phyloP scores from a whole-genome alignment of 2,113 vertebrate genomes.

The Triplophysa siluroides region DNA sequence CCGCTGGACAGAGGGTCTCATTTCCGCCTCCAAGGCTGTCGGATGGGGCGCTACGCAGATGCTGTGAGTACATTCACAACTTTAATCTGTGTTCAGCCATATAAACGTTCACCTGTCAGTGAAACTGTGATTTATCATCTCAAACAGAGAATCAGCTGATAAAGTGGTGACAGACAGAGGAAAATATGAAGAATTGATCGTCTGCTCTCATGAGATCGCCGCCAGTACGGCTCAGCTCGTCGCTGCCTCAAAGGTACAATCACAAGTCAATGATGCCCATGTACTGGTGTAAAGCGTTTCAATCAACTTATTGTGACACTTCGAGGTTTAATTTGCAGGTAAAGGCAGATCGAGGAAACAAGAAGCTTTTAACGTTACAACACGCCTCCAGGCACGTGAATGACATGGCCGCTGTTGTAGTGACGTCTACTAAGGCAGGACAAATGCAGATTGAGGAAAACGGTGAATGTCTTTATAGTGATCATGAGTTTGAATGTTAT shows the following conservation, averaged over 20 bases:
- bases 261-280: background rate
- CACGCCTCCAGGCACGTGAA: slow-evolving; percentile 89
- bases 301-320: background rate
- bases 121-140: slow-evolving; percentile 22
- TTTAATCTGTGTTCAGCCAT: background rate
- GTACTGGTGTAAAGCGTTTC: no score
- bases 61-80: slow-evolving; percentile 79
- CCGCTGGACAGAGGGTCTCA: slow-evolving; percentile 94
- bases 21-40: slow-evolving; percentile 95
- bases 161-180: slow-evolving; percentile 85
- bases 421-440: slow-evolving; percentile 89
- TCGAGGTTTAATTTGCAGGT: slow-evolving; percentile 74
- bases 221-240: slow-evolving; percentile 96
- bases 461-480: slow-evolving; percentile 66
- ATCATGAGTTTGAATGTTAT: background rate
- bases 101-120: background rate
- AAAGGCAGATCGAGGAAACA: slow-evolving; percentile 89
- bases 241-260: slow-evolving; percentile 90
- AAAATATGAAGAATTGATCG: slow-evolving; percentile 94
- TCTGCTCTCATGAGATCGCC: slow-evolving; percentile 91
- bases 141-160: slow-evolving; percentile 87
- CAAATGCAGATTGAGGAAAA: slow-evolving; percentile 88
- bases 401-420: slow-evolving; percentile 87
- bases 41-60: slow-evolving; percentile 94
- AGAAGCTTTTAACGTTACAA: slow-evolving; percentile 84